Base-by-base conservation (phyloP, 2,797 vertebrate genomes). In the Eulemur coronatus region DNA sequence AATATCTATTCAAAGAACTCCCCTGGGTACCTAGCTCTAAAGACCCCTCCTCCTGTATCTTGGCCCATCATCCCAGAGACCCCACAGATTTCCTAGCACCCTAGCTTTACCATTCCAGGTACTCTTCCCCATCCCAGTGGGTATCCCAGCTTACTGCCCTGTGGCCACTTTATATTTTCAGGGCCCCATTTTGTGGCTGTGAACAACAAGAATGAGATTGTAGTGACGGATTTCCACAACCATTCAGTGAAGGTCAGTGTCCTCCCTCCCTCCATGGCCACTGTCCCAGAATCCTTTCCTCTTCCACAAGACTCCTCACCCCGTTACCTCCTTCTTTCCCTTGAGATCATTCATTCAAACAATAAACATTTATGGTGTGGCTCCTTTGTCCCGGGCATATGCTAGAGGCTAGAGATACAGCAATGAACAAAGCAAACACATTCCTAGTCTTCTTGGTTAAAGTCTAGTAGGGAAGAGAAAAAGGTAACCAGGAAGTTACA, bases 181-280 rank as follows among this genome's bases (percentile, higher is more conserved):
- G 99, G 99, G 95, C 99, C 99, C 46, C 99, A 99, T 98, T 99
- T 99, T 96, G 99, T 99, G 96, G 99, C 99, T 0, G 99, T 99
- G 55, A 99, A 99, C 98, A 99, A 99, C 99, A 99, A 99, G 98
- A 99, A 99, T 63, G 99, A 99, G 98, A 99, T 99, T 0, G 99
- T 99, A 97, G 99, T 99, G 81, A 99, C 99, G 0, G 99, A 99
- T 98, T 99, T 99, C 98, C 99, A 99, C 97, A 99, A 99, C 98
- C 99, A 99, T 97, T 99, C 99, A 0, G 99, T 99, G 85, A 99
- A 99, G 99, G 99, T 99, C 98, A 96, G 98, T 96, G 61, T 67
- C 30, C 26, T 80, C 79, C 67, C 65, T 43, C 18, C 30, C 24
- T 78, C 35, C 13, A 1, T 30, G 52, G 35, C 57, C 41, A 4